Evolutionary conservation across 2,113 vertebrate species (phyloP).

Genomic region (Gobio gobio): DNA sequence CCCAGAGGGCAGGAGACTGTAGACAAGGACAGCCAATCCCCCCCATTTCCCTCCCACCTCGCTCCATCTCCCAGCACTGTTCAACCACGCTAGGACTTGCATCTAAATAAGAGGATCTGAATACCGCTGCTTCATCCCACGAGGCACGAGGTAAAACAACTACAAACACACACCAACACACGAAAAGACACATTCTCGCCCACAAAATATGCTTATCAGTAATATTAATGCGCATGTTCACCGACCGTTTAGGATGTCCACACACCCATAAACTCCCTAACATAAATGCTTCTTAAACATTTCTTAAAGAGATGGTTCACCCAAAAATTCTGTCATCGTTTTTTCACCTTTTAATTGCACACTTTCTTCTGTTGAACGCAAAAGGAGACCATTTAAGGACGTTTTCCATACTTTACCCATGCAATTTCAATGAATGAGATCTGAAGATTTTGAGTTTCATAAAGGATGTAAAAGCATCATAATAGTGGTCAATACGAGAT

Average conservation of each 20-base stretch:
- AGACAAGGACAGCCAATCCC: conserved; percentile 68
- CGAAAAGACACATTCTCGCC: conserved; percentile 36
- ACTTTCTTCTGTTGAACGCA: background rate
- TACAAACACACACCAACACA: conserved; percentile 59
- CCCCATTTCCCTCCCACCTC: background rate
- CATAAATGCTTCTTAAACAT: background rate
- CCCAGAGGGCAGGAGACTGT: conserved; percentile 62
- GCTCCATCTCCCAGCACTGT: conserved; percentile 68
- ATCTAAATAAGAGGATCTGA: conserved; percentile 79
- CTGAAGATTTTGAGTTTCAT: background rate
- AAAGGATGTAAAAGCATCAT: background rate
- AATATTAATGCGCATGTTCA: background rate
- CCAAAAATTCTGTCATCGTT: background rate
- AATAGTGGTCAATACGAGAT: background rate
- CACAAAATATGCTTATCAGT: conserved; percentile 12
- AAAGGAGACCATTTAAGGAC: background rate
- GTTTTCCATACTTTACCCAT: background rate
- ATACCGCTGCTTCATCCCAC: conserved; percentile 77
- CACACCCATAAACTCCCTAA: background rate
- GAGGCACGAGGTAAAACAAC: conserved; percentile 56
- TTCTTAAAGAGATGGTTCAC: conserved; percentile 15
- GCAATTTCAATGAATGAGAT: background rate
- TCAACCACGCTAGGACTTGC: conserved; percentile 71
- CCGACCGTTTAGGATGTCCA: background rate
- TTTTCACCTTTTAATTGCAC: background rate